These are phyloP conservation scores for Nylanderia fulva DNA, from an alignment of 1,140 invertebrate species.

Conservation along the genomic window DNA sequence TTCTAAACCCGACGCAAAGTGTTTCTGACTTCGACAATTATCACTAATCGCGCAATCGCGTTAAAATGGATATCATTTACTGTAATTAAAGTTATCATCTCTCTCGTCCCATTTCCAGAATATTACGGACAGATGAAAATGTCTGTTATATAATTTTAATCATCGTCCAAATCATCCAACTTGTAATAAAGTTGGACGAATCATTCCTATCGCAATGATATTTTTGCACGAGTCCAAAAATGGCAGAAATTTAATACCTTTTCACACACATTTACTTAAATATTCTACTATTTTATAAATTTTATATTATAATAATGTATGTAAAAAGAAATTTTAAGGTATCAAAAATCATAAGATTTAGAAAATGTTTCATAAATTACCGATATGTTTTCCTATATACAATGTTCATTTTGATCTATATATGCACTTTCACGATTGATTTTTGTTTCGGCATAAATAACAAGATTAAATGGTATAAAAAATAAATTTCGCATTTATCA, in stretches of 20 bases:
- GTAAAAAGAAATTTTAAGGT: too few species aligned
- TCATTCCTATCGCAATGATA: background rate
- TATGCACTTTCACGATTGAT: slow-evolving; percentile 12
- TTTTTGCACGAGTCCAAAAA: background rate
- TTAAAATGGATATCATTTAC: background rate
- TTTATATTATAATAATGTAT: too few species aligned
- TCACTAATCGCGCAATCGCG: background rate
- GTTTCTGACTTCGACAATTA: slow-evolving; percentile 1
- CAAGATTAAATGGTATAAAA: slow-evolving; percentile 22
- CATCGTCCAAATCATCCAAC: background rate
- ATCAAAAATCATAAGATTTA: too few species aligned
- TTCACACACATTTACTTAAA: background rate
- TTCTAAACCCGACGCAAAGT: background rate
- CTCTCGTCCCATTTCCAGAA: background rate
- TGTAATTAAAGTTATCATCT: background rate
- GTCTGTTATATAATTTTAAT: background rate
- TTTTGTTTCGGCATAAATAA: slow-evolving; percentile 20
- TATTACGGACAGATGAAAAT: background rate
- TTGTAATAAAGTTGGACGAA: background rate
- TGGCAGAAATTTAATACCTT: background rate
- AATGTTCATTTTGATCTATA: background rate
- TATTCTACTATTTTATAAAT: background rate
- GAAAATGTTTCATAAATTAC: slow-evolving; percentile 8
- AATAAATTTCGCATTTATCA: slow-evolving; percentile 30
- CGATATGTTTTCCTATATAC: background rate